These are phyloP conservation scores for Battus philenor DNA, from an alignment of 1,140 invertebrate species.

Conservation along the genomic window DNA sequence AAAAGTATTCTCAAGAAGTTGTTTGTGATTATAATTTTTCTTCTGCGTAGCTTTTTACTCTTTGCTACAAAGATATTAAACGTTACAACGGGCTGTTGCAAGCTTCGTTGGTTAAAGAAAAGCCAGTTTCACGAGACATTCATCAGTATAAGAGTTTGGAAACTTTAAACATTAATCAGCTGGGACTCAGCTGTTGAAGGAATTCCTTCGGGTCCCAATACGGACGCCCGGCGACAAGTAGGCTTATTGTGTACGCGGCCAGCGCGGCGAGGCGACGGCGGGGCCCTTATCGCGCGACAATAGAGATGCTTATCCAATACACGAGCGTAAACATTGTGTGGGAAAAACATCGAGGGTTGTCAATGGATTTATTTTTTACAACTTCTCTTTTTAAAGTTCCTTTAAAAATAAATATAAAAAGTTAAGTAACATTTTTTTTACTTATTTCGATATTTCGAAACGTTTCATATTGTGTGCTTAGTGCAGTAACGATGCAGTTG, in stretches of 20 bases:
- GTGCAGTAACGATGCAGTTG: too few species aligned
- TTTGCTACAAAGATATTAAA: too few species aligned
- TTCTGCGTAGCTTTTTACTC: too few species aligned
- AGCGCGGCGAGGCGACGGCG: background rate
- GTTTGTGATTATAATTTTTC: too few species aligned
- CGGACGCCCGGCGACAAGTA: constrained; percentile 36
- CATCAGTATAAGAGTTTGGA: constrained; percentile 37
- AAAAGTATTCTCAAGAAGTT: too few species aligned
- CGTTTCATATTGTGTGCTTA: too few species aligned
- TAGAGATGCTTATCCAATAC: background rate
- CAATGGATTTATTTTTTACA: too few species aligned
- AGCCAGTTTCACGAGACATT: constrained; percentile 30
- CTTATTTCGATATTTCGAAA: too few species aligned
- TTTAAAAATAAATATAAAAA: too few species aligned
- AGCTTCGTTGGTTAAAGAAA: constrained; percentile 15
- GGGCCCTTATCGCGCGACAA: background rate
- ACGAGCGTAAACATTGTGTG: background rate
- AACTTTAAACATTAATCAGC: constrained; percentile 53
- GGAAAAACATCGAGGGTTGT: constrained; percentile 4
- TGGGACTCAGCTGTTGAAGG: constrained; percentile 50
- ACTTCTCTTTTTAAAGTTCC: too few species aligned
- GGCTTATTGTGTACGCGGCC: constrained; percentile 16
- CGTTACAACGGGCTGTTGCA: background rate
- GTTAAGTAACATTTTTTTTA: too few species aligned
- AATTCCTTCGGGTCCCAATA: constrained; percentile 31